These are phyloP conservation scores for Leptinotarsa undecemlineata DNA, from an alignment of 1,140 invertebrate genomes.

Conservation along the genomic window DNA sequence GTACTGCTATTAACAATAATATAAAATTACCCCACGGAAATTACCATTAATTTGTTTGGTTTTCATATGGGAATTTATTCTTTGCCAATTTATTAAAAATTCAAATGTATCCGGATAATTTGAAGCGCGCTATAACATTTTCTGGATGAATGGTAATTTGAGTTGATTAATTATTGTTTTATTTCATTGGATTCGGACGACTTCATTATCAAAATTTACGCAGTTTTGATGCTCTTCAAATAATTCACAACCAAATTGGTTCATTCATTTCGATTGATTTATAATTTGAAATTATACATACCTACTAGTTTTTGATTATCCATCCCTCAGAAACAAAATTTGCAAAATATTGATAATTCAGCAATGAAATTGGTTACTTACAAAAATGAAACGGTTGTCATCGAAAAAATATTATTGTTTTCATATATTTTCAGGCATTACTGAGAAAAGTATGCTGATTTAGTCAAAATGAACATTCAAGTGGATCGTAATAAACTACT, in stretches of 20 bases:
- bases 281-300: background rate
- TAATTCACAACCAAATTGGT: background rate
- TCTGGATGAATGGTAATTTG: constrained; percentile 1
- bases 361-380: no score
- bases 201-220: background rate
- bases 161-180: constrained; percentile 1
- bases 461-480: no score
- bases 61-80: background rate
- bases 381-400: no score
- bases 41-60: background rate
- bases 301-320: background rate
- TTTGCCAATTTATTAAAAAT: background rate
- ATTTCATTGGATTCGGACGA: background rate
- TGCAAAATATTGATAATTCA: no score
- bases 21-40: background rate
- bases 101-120: background rate
- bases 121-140: constrained; percentile 5
- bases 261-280: background rate
- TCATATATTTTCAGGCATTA: no score
- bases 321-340: background rate
- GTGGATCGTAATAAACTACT: no score
- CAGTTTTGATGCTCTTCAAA: background rate
- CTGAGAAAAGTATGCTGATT: no score
- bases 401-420: no score
- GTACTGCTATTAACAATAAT: background rate